Conservation (phyloP, 2,888 invertebrate genomes). For the Macaria notata region DNA sequence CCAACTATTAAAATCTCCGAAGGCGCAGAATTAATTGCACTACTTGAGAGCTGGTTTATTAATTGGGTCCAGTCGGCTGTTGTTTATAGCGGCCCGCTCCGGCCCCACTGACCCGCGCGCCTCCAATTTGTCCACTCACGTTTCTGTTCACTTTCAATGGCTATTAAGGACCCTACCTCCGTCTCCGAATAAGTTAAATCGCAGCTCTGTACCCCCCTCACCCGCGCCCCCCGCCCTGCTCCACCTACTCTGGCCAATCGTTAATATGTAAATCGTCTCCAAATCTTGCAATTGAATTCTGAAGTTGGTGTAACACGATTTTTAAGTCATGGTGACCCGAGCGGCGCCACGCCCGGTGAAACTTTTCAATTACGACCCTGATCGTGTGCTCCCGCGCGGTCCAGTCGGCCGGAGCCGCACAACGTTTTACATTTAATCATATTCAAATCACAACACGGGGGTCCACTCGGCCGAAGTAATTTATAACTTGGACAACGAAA, state of each 20-base stretch:
- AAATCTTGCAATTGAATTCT: conserved; percentile 4
- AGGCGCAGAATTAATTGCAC: conserved; percentile 81
- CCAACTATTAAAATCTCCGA: conserved; percentile 81
- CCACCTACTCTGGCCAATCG: not conserved
- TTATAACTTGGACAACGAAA: conserved; percentile 68
- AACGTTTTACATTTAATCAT: conserved; percentile 61
- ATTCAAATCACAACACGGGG: conserved; percentile 58
- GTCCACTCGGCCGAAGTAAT: conserved; percentile 49
- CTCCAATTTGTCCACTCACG: conserved; percentile 78
- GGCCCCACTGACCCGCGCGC: conserved; percentile 71
- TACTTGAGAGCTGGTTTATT: conserved; percentile 79
- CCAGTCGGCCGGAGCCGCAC: conserved; percentile 5
- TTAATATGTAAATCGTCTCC: conserved; percentile 9
- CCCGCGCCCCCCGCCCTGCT: not conserved
- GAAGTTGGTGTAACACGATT: conserved; percentile 10
- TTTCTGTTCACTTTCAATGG: conserved; percentile 75
- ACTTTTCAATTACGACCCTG: conserved; percentile 36
- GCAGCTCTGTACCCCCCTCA: conserved; percentile 3
- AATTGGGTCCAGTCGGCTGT: conserved; percentile 79
- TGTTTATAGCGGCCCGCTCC: conserved; percentile 65
- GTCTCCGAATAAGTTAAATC: conserved; percentile 46
- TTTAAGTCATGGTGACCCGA: conserved; percentile 26
- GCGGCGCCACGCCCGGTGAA: conserved; percentile 13
- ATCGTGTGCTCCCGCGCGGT: conserved; percentile 30
- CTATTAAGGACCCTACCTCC: conserved; percentile 73